Conservation (phyloP, 2,888 invertebrate genomes). For the Eristalinus aeneus region DNA sequence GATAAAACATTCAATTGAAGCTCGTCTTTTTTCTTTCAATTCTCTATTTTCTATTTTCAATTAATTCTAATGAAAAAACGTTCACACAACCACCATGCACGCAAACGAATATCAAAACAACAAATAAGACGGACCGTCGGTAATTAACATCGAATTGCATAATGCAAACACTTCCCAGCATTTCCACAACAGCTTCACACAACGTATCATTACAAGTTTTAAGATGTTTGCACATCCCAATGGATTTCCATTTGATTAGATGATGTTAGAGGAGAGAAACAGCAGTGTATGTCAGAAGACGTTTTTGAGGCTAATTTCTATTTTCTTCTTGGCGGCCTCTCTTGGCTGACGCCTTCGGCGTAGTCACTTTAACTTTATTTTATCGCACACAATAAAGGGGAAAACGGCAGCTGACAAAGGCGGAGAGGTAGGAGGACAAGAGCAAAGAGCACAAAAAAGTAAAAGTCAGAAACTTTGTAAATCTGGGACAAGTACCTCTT, state of each 20-base stretch:
- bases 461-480: slow-evolving; percentile 20
- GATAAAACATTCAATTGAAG: not conserved
- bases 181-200: not conserved
- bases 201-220: not conserved
- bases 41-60: slow-evolving; percentile 11
- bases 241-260: not conserved
- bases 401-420: not conserved
- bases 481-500: slow-evolving; percentile 47
- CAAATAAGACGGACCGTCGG: not conserved
- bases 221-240: not conserved
- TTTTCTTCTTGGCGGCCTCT: not conserved
- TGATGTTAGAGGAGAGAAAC: not conserved
- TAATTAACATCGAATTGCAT: not conserved
- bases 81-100: too few relatives aligned
- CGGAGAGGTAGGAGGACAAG: not conserved
- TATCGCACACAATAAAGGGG: not conserved
- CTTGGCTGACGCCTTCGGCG: not conserved
- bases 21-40: not conserved
- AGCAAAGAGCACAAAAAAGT: not conserved
- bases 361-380: not conserved
- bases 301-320: not conserved
- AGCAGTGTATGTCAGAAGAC: too few relatives aligned
- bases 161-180: not conserved
- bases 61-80: slow-evolving; percentile 31
- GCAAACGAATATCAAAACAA: not conserved